Conservation (phyloP, 1,140 invertebrate genomes). For the Eciton burchellii region DNA sequence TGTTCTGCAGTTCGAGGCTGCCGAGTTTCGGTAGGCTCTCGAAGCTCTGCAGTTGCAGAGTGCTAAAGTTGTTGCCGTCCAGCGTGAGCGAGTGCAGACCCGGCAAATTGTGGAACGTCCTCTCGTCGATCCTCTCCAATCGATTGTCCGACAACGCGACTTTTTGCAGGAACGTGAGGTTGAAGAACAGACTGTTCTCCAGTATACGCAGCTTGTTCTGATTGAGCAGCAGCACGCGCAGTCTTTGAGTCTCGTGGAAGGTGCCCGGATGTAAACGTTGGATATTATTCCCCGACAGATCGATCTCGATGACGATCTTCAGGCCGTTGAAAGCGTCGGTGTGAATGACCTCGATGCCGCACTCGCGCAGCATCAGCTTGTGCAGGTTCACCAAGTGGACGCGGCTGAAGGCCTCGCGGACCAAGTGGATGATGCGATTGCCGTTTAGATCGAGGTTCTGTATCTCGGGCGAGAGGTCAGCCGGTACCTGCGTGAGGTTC, state of each 20-base stretch:
- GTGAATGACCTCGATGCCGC: constrained; percentile 89
- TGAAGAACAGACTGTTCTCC: constrained; percentile 91
- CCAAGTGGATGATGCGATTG: constrained; percentile 89
- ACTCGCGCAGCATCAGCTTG: constrained; percentile 91
- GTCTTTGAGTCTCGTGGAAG: constrained; percentile 89
- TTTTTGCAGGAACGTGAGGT: constrained; percentile 90
- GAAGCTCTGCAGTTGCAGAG: constrained; percentile 87
- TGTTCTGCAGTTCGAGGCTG: constrained; percentile 92
- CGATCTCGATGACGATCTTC: constrained; percentile 93
- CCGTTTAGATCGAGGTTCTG: constrained; percentile 91
- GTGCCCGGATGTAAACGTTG: constrained; percentile 89
- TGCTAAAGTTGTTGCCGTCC: constrained; percentile 90
- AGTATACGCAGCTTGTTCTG: constrained; percentile 90
- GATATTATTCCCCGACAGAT: constrained; percentile 92
- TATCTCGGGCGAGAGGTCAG: constrained; percentile 89
- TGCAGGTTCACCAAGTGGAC: constrained; percentile 92
- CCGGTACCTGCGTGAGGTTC: constrained; percentile 89
- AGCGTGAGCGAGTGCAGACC: constrained; percentile 89
- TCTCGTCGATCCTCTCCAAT: constrained; percentile 89
- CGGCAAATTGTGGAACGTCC: constrained; percentile 90
- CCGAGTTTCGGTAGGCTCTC: constrained; percentile 88
- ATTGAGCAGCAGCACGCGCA: constrained; percentile 90
- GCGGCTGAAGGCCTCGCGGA: constrained; percentile 89
- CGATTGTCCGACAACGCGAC: constrained; percentile 92
- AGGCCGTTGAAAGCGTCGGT: constrained; percentile 91